phyloP scores from a whole-genome alignment of 2,888 invertebrate genomes.

The Tillus elongatus region DNA sequence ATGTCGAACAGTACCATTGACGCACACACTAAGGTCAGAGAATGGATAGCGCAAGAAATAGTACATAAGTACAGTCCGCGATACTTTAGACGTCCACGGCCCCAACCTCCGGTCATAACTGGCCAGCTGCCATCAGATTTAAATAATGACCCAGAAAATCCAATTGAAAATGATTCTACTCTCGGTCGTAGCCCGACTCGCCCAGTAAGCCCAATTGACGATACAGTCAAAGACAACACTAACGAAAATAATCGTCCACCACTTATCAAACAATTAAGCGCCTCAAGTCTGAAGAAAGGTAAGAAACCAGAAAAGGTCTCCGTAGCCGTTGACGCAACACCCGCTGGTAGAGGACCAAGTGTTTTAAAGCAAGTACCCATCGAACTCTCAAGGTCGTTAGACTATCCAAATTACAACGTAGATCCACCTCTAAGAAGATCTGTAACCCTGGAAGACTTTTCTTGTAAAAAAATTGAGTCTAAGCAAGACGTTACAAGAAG shows the following conservation, averaged over 20 bases:
- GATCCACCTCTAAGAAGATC: slow-evolving; percentile 40
- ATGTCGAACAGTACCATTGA: slow-evolving; percentile 74
- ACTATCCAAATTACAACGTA: slow-evolving; percentile 32
- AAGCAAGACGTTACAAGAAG: slow-evolving; percentile 29
- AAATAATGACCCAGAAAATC: slow-evolving; percentile 9
- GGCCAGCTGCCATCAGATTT: slow-evolving; percentile 11
- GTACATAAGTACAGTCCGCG: slow-evolving; percentile 63
- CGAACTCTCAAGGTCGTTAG: slow-evolving; percentile 59
- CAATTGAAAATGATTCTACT: slow-evolving; percentile 29
- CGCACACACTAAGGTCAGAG: slow-evolving; percentile 75
- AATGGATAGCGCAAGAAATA: slow-evolving; percentile 77
- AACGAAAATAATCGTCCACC: slow-evolving; percentile 15
- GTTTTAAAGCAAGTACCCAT: slow-evolving; percentile 68
- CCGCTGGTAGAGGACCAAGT: slow-evolving; percentile 61
- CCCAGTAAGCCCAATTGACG: slow-evolving; percentile 34
- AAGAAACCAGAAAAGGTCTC: slow-evolving; percentile 59
- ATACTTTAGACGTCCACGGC: slow-evolving; percentile 48
- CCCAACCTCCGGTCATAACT: slow-evolving; percentile 26
- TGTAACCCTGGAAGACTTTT: slow-evolving; percentile 43
- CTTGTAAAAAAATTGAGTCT: slow-evolving; percentile 22
- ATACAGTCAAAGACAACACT: slow-evolving; percentile 14
- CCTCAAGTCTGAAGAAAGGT: slow-evolving; percentile 26
- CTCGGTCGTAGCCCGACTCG: slow-evolving; percentile 36
- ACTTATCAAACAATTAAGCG: slow-evolving; percentile 27
- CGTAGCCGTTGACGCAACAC: slow-evolving; percentile 71